phyloP scores from a whole-genome alignment of 2,113 vertebrate genomes.

The Poeciliopsis turrubarensis region DNA sequence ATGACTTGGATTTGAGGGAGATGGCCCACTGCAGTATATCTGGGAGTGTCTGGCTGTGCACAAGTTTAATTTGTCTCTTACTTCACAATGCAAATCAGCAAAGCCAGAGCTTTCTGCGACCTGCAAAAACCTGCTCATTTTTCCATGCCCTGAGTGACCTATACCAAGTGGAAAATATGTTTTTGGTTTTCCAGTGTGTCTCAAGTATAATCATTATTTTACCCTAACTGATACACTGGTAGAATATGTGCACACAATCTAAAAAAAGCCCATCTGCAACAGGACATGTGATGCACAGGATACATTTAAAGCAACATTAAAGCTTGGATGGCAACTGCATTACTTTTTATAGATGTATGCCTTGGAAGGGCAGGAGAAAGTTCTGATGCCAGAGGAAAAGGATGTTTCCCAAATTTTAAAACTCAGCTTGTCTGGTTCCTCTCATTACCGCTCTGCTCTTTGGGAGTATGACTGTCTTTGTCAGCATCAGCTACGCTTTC shows the following conservation, averaged over 20 bases:
- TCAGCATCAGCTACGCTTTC: slow-evolving; percentile 18
- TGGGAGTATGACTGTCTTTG: background rate
- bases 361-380: background rate
- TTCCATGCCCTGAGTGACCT: slow-evolving; percentile 9
- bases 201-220: slow-evolving; percentile 21
- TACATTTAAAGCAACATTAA: background rate
- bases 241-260: background rate
- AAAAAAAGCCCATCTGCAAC: background rate
- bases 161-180: slow-evolving; percentile 1
- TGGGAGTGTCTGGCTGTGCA: background rate
- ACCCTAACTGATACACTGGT: slow-evolving; percentile 3
- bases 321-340: slow-evolving; percentile 12
- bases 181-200: slow-evolving; percentile 15
- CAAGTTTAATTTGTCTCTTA: slow-evolving; percentile 2
- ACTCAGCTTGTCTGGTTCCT: background rate
- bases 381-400: background rate
- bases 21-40: slow-evolving; percentile 1
- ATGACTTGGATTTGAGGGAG: background rate
- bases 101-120: slow-evolving; percentile 23
- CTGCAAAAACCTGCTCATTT: background rate
- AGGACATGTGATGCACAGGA: background rate
- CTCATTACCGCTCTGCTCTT: background rate
- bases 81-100: background rate
- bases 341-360: slow-evolving; percentile 16
- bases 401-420: background rate